Evolutionary conservation across 1,140 invertebrate genomes (phyloP).

Genomic region (Drepana arcuata): DNA sequence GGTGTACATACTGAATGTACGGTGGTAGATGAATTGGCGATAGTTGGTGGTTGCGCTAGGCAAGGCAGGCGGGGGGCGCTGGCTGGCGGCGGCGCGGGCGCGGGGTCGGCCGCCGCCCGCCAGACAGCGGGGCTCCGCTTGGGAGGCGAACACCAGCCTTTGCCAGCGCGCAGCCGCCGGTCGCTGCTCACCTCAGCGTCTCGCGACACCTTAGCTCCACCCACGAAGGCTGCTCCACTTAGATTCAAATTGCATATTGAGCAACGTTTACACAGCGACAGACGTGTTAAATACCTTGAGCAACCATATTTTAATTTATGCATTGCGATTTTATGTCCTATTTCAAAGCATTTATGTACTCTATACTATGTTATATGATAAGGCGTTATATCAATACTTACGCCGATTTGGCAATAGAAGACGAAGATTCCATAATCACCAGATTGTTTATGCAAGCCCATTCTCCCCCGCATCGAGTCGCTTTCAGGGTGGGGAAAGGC

Average conservation of each 20-base stretch:
- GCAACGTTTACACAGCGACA: slow-evolving; percentile 13
- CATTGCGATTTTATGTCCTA: no score
- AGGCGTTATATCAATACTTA: no score
- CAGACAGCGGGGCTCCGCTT: slow-evolving; percentile 68
- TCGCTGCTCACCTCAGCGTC: slow-evolving; percentile 16
- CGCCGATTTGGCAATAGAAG: no score
- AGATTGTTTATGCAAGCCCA: no score
- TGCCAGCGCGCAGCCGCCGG: no score
- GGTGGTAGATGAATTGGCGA: slow-evolving; percentile 33
- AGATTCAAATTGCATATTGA: slow-evolving; percentile 35
- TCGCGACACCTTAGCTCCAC: slow-evolving; percentile 33
- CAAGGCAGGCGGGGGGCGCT: slow-evolving; percentile 19
- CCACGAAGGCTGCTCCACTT: slow-evolving; percentile 36
- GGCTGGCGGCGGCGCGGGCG: slow-evolving; percentile 18
- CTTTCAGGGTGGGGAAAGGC: no score
- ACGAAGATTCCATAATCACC: no score
- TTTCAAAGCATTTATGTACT: no score
- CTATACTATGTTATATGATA: no score
- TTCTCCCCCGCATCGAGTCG: no score
- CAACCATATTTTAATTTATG: no score
- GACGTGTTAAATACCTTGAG: slow-evolving; percentile 8
- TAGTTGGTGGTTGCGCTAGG: slow-evolving; percentile 44
- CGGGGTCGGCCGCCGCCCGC: slow-evolving; percentile 27
- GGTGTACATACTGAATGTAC: slow-evolving; percentile 13
- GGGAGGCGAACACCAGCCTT: slow-evolving; percentile 65